A percentile compares a stretch with the other conserved stretches of the same genome.
Evolutionary conservation across 2,888 invertebrate genomes (phyloP).

Genomic region (Pachliopta kotzebuea): DNA sequence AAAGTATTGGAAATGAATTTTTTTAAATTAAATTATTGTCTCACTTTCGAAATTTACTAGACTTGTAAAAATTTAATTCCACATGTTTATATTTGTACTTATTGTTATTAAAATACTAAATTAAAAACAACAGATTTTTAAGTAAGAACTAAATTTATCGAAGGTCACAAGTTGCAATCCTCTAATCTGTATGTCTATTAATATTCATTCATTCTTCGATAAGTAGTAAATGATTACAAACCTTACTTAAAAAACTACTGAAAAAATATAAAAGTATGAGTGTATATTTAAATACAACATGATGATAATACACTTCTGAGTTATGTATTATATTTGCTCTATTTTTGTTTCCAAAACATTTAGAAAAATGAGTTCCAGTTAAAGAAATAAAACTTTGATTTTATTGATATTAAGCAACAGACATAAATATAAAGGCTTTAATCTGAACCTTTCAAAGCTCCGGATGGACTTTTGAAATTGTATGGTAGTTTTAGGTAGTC

Average conservation of each 20-base stretch:
- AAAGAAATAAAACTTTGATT: too few species aligned
- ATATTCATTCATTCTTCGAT: not conserved
- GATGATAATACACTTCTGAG: too few species aligned
- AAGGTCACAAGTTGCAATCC: not conserved
- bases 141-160: constrained; percentile 1
- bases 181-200: not conserved
- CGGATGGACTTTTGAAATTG: not conserved
- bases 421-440: not conserved
- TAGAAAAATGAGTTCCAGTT: too few species aligned
- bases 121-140: not conserved
- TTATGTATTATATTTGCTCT: too few species aligned
- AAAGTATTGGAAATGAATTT: too few species aligned
- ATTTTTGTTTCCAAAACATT: too few species aligned
- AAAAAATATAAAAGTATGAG: too few species aligned
- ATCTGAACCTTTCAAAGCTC: not conserved
- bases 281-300: too few species aligned
- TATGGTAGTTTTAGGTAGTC: not conserved
- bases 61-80: too few species aligned
- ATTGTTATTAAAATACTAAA: not conserved
- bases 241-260: too few species aligned
- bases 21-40: too few species aligned
- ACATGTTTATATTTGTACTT: not conserved
- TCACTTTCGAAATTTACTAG: too few species aligned
- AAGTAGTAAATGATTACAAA: not conserved
- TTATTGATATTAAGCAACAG: not conserved